Percentiles rank a stretch among this genome's conserved stretches.
These are phyloP conservation scores for Papilio demoleus DNA, from an alignment of 2,888 invertebrate genomes.

Conservation along the genomic window DNA sequence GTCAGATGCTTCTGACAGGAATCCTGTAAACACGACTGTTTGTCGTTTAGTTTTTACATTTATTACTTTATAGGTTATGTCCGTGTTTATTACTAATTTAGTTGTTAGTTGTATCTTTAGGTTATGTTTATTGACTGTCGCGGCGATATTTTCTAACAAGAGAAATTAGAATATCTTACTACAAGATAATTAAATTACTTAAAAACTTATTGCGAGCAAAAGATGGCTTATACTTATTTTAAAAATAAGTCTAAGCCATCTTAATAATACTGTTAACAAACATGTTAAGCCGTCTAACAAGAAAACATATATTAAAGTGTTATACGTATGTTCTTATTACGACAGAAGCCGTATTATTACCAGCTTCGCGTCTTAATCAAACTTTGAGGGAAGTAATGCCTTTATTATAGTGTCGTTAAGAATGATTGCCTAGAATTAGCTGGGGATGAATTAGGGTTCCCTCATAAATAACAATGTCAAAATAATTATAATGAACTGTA, in stretches of 20 bases:
- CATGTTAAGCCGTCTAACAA: constrained; percentile 11
- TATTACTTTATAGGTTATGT: constrained; percentile 38
- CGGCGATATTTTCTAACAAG: not conserved
- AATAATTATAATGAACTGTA: constrained; percentile 18
- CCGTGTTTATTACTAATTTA: constrained; percentile 16
- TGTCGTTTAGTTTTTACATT: constrained; percentile 37
- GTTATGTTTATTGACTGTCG: constrained; percentile 6
- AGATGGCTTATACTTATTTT: too few relatives aligned
- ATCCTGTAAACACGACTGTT: constrained; percentile 48
- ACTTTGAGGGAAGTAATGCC: constrained; percentile 47
- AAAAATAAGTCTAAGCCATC: too few relatives aligned
- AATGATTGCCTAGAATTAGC: constrained; percentile 51
- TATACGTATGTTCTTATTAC: constrained; percentile 31
- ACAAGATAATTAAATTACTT: too few relatives aligned
- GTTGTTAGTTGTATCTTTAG: not conserved
- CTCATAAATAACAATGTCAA: constrained; percentile 42
- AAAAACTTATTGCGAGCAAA: too few relatives aligned
- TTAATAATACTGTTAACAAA: not conserved
- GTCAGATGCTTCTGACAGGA: constrained; percentile 57
- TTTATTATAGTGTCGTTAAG: constrained; percentile 55
- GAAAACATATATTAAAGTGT: constrained; percentile 31
- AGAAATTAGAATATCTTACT: not conserved
- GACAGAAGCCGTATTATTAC: constrained; percentile 40
- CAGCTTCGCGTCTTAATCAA: constrained; percentile 51
- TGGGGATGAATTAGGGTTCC: constrained; percentile 35